These are phyloP conservation scores for Labia minor DNA, from an alignment of 2,888 invertebrate genomes.

Conservation along the genomic window DNA sequence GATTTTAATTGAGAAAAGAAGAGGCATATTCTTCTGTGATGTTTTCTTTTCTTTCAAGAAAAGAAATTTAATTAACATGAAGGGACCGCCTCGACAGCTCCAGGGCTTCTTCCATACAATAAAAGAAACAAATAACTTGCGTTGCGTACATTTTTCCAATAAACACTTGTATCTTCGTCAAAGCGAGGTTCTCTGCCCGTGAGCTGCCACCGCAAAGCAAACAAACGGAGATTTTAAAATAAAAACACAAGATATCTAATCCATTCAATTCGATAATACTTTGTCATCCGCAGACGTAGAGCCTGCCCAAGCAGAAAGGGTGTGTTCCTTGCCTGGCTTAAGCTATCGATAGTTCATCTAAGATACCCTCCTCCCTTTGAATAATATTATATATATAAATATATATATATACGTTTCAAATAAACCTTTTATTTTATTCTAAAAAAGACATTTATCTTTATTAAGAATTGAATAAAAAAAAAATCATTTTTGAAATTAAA, in stretches of 20 bases:
- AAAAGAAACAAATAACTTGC: slow-evolving; percentile 13
- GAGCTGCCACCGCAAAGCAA: not conserved
- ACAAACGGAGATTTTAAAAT: not conserved
- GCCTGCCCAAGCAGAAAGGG: not conserved
- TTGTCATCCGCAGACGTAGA: not conserved
- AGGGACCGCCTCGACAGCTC: not conserved
- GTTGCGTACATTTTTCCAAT: not conserved
- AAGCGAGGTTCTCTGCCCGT: not conserved
- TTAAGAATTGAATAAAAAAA: too few species aligned
- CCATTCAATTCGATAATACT: not conserved
- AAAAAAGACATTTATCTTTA: too few species aligned
- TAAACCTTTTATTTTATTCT: too few species aligned
- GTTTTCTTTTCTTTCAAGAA: not conserved
- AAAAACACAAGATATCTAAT: not conserved
- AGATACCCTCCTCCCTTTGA: too few species aligned
- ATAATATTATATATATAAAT: too few species aligned
- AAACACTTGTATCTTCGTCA: slow-evolving; percentile 4
- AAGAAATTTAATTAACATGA: slow-evolving; percentile 8
- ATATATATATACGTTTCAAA: too few species aligned
- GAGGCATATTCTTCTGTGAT: too few species aligned
- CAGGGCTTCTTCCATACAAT: not conserved
- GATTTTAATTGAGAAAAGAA: too few species aligned
- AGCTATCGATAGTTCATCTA: not conserved
- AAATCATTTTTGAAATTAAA: too few species aligned
- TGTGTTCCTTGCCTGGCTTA: not conserved